Evolutionary conservation across 2,113 vertebrate species (phyloP).

Genomic region (Heterocephalus glaber): DNA sequence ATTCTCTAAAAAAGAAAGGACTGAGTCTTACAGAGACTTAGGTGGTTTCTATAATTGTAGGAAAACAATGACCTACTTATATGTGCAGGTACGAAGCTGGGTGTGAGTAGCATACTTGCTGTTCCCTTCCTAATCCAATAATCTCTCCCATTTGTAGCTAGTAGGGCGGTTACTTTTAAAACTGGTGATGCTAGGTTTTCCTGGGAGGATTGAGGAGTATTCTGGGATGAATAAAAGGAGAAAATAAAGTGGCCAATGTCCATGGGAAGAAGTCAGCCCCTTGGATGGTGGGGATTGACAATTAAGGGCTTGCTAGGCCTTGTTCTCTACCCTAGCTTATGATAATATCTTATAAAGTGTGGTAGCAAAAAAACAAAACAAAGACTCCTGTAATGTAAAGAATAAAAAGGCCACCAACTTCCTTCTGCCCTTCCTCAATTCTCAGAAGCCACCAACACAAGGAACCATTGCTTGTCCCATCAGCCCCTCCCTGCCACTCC

Average conservation of each 20-base stretch:
- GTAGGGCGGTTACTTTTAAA: background rate
- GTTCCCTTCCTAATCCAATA: background rate
- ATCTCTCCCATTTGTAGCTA: background rate
- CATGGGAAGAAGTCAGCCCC: background rate
- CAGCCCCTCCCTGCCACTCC: conserved; percentile 60
- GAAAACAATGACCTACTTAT: background rate
- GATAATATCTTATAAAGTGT: background rate
- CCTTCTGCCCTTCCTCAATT: background rate
- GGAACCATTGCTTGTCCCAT: background rate
- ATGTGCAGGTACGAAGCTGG: background rate
- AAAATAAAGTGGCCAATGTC: background rate
- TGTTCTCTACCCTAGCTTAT: background rate
- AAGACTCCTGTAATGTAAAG: conserved; percentile 7
- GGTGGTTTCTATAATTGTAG: background rate
- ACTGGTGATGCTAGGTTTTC: background rate
- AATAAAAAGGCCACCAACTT: background rate
- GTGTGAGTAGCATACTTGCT: background rate
- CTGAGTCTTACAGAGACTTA: background rate
- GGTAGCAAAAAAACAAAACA: background rate
- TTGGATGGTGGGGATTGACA: background rate
- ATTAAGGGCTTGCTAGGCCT: background rate
- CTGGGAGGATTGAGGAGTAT: background rate
- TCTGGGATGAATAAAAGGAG: conserved; percentile 13
- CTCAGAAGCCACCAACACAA: background rate
- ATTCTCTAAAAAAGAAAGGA: background rate